Evolutionary conservation across 2,888 invertebrate species (phyloP).

Genomic region (Monoplex corrugatus): DNA sequence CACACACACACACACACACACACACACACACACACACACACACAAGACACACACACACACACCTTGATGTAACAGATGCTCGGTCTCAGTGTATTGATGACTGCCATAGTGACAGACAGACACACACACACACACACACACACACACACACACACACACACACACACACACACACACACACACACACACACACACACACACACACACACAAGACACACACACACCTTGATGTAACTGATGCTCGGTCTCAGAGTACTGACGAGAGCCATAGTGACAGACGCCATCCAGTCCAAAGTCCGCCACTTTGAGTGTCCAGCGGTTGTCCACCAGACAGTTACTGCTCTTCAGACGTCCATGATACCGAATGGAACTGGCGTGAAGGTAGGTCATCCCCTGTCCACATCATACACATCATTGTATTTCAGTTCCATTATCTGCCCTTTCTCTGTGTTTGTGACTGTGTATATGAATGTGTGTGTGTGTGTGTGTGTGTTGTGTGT

Average conservation of each 20-base stretch:
- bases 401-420: no score
- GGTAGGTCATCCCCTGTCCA: constrained; percentile 43
- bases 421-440: background rate
- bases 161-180: constrained; percentile 17
- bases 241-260: background rate
- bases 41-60: no score
- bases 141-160: constrained; percentile 7
- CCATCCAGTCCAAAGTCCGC: constrained; percentile 41
- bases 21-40: background rate
- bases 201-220: background rate
- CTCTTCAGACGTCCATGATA: constrained; percentile 46
- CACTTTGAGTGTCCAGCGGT: constrained; percentile 44
- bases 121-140: constrained; percentile 3
- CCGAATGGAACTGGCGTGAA: constrained; percentile 26
- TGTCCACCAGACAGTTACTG: constrained; percentile 49
- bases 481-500: background rate
- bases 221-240: background rate
- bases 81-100: background rate
- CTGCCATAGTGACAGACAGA: background rate
- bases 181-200: background rate
- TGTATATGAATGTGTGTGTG: background rate
- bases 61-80: background rate
- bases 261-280: background rate
- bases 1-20: background rate
- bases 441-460: background rate